A percentile compares a stretch with the other conserved stretches of the same genome.
These are phyloP conservation scores for Zaprionus bogoriensis DNA, from an alignment of 2,888 invertebrate species.

Conservation along the genomic window DNA sequence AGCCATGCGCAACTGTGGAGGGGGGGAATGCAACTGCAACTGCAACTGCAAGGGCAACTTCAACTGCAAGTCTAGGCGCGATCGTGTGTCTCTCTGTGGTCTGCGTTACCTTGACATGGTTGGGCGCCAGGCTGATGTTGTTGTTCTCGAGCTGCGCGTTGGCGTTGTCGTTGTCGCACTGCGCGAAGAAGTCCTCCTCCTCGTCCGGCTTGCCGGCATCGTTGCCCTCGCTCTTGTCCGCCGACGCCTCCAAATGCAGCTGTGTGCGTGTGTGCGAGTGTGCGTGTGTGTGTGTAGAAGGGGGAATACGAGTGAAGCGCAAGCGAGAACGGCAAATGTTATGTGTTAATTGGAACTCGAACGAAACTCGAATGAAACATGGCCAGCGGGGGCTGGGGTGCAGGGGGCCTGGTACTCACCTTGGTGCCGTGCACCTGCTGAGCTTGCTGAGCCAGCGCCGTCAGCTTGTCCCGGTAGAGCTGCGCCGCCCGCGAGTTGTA, in stretches of 20 bases:
- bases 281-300: constrained; percentile 16
- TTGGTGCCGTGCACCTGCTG: constrained; percentile 93
- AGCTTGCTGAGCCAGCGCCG: constrained; percentile 91
- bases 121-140: constrained; percentile 80
- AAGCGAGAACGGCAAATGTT: constrained; percentile 45
- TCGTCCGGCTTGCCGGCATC: constrained; percentile 83
- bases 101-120: constrained; percentile 83
- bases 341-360: constrained; percentile 25
- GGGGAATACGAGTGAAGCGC: constrained; percentile 31
- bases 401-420: no score
- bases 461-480: constrained; percentile 95
- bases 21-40: no score
- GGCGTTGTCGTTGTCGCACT: constrained; percentile 85
- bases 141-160: constrained; percentile 81
- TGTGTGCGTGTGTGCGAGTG: constrained; percentile 78
- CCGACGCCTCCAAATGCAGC: constrained; percentile 88
- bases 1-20: no score
- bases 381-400: no score
- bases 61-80: constrained; percentile 24
- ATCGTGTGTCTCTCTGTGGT: constrained; percentile 21
- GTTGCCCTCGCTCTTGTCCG: constrained; percentile 84
- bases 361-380: constrained; percentile 20
- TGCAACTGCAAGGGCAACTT: constrained; percentile 11
- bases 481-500: constrained; percentile 98
- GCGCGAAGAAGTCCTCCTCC: constrained; percentile 93